Evolutionary conservation across 1,140 invertebrate species (phyloP).

Genomic region (Theocolax elegans): DNA sequence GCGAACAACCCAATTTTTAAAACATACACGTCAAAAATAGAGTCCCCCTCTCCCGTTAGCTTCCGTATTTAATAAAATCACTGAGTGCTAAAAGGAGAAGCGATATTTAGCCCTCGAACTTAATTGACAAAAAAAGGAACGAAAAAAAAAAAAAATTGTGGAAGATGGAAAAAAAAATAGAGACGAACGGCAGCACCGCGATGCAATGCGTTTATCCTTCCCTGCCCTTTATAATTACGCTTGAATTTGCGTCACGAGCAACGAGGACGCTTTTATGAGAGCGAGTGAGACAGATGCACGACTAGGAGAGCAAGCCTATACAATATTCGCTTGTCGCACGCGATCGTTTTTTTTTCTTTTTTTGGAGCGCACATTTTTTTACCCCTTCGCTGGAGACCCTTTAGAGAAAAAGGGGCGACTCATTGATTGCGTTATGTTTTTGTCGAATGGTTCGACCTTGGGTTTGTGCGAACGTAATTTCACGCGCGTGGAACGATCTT

Average conservation of each 20-base stretch:
- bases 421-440: neutral
- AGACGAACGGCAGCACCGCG: neutral
- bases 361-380: no score
- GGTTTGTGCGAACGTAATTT: neutral
- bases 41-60: no score
- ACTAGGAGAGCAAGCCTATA: no score
- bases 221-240: slow-evolving; percentile 11
- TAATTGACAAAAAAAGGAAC: no score
- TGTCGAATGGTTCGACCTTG: slow-evolving; percentile 2
- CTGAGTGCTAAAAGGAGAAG: no score
- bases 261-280: neutral
- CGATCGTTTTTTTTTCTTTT: no score
- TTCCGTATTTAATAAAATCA: no score
- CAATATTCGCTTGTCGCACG: no score
- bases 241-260: slow-evolving; percentile 1
- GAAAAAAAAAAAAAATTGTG: neutral
- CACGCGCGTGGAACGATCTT: neutral
- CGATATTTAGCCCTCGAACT: no score
- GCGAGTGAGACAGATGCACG: neutral
- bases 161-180: neutral
- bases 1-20: no score
- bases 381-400: no score
- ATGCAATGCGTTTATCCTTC: slow-evolving; percentile 11
- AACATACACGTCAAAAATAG: no score
- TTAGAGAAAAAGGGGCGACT: neutral